Conservation (phyloP, 2,113 vertebrate species). For the Catharus minimus region DNA sequence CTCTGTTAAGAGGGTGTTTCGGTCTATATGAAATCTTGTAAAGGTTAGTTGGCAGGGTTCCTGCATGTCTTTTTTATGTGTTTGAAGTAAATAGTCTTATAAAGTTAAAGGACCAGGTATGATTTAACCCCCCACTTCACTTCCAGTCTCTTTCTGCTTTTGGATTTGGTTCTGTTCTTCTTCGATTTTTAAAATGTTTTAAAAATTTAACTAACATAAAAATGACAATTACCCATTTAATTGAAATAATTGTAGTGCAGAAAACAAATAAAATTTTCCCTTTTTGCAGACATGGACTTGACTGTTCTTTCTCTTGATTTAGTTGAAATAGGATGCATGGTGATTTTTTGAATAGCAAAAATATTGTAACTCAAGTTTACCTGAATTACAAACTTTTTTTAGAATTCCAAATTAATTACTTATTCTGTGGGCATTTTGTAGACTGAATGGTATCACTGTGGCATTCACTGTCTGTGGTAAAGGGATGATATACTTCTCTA, state of each 20-base stretch:
- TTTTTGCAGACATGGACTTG: background rate
- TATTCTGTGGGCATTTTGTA: background rate
- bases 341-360: background rate
- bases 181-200: background rate
- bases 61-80: rapidly evolving
- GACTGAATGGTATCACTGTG: background rate
- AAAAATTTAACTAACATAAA: background rate
- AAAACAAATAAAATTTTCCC: background rate
- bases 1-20: background rate
- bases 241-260: background rate
- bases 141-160: background rate
- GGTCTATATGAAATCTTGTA: background rate
- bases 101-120: background rate
- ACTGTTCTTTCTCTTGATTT: background rate
- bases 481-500: background rate
- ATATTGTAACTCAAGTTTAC: background rate
- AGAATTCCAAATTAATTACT: background rate
- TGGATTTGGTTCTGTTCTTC: background rate
- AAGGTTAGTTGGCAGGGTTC: background rate
- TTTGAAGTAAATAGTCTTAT: background rate
- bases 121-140: background rate
- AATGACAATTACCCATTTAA: background rate
- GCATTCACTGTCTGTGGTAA: background rate
- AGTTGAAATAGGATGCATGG: background rate
- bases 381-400: background rate